Evolutionary conservation across 2,797 vertebrate genomes (phyloP), one percentile per base, ranked within the genome.

Genomic region (Anisognathus igniventris): DNA sequence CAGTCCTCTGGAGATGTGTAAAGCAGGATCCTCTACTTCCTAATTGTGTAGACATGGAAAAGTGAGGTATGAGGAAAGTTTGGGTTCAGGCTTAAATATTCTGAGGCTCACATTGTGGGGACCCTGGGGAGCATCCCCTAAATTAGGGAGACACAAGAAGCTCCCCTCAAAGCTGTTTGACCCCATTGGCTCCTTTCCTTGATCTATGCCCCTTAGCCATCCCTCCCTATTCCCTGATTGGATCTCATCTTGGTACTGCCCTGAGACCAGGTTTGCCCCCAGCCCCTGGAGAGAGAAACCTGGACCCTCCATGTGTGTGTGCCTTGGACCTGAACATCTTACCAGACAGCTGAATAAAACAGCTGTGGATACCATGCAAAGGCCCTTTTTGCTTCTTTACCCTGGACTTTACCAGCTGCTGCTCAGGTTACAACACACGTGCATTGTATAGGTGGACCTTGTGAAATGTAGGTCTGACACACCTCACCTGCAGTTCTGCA

Each of bases 401-500:
- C n/a, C n/a, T 56, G 54, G 54, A 33, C 54, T 33, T 33, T 24
- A 56, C n/a, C n/a, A 33, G n/a, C n/a, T 56, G n/a, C 22, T 56
- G 7, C n/a, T 33, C n/a, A 33, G 54, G n/a, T 14, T 5, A 10
- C 54, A 24, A 7, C 7, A 33, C 10, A 33, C 5, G 1, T 27
- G 10, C 1, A 0, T 8, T 28, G 22, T 40, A 0, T 7, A 37
- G 18, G 42, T 60, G 30, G 3, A 31, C 7, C 4, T 28, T 61
- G 60, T 66, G 60, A 67, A 76, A 68, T 54, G 47, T 25, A 18
- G 42, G 10, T 71, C 23, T 51, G 44, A 40, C 40, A 21, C 28
- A n/a, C 20, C 22, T 65, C 24, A 2, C 4, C 2, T 31, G 47
- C 19, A 13, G 10, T 44, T 85, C 24, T 68, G 21, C 37, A 39